Base-by-base conservation (phyloP, 1,140 invertebrate genomes). In the Hesperophylax magnus region DNA sequence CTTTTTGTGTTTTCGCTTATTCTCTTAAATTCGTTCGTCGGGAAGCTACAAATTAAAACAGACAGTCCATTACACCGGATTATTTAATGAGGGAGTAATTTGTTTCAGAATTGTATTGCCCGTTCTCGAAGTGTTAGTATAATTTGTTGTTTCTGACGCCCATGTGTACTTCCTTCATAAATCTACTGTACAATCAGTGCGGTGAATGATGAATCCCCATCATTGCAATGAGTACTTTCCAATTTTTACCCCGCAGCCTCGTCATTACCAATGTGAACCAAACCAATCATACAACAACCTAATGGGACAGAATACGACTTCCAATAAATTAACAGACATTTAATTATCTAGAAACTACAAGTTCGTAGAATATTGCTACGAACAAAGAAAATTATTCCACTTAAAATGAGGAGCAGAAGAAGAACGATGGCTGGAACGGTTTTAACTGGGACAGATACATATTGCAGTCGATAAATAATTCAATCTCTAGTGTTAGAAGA, bases 271-370 rank as follows among this genome's bases (percentile, higher is more conserved):
- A 61, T 61, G n/a, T 20, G 18, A 61, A 18, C 58, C 58, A 67
- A 67, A 34, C 63, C 63, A 67, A 67, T 67, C 63, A 67, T 31
- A 14, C 24, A 31, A 67, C 11, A 17, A 67, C 58, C n/a, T 67
- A 34, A 67, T 67, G 63, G 27, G 63, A 67, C 58, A 27, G 27
- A 67, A 67, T 67, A 34, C 24, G 27, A 27, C 24, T n/a, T 34
- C 63, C 17, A 67, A 67, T 34, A 67, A 67, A 67, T 67, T 67
- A 67, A 67, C 63, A 67, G 24, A 67, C 63, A 39, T 67, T 67
- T 67, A 67, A 67, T 67, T 67, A 34, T 27, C 24, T 31, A 61
- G 58, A 61, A 31, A 67, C 22, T 67, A 31, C 22, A 27, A 31
- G 63, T 67, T 67, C 22, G 3, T 11, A 67, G 63, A 67, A 34